Conservation (phyloP, 2,888 invertebrate species). For the Neria commutata region DNA sequence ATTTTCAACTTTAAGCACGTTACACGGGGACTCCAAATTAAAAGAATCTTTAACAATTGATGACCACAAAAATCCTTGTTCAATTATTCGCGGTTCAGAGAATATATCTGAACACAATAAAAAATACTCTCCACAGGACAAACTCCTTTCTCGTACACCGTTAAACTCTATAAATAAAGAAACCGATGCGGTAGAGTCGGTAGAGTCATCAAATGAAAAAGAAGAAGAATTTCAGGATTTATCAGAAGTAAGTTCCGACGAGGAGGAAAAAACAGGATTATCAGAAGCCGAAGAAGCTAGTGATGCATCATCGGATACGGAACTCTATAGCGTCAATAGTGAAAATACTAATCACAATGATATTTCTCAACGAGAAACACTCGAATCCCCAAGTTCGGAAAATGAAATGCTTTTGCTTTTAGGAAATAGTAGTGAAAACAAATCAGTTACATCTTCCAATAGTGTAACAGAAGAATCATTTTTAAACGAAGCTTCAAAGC, state of each 20-base stretch:
- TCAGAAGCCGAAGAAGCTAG: conserved; percentile 28
- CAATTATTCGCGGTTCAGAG: too few species aligned
- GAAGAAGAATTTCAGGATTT: conserved; percentile 50
- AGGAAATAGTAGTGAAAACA: too few species aligned
- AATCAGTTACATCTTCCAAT: conserved; percentile 41
- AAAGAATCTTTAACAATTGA: too few species aligned
- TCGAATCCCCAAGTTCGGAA: conserved; percentile 38
- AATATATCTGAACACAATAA: too few species aligned
- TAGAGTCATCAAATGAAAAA: conserved; percentile 18
- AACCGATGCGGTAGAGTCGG: too few species aligned
- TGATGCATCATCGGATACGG: conserved; percentile 39
- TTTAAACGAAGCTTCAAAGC: conserved; percentile 38
- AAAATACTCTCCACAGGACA: too few species aligned
- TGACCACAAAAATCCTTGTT: too few species aligned
- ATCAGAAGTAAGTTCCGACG: conserved; percentile 44
- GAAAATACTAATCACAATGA: conserved; percentile 31
- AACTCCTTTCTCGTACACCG: too few species aligned
- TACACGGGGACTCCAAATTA: too few species aligned
- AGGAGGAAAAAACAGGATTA: conserved; percentile 30
- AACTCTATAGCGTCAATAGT: conserved; percentile 47
- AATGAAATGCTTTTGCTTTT: conserved; percentile 42
- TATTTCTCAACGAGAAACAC: conserved; percentile 21
- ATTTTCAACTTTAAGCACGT: too few species aligned
- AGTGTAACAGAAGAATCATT: conserved; percentile 41
- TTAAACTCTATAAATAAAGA: conserved; percentile 3